These are phyloP conservation scores for Anniella stebbinsi DNA, from an alignment of 2,797 vertebrate species.

Conservation along the genomic window DNA sequence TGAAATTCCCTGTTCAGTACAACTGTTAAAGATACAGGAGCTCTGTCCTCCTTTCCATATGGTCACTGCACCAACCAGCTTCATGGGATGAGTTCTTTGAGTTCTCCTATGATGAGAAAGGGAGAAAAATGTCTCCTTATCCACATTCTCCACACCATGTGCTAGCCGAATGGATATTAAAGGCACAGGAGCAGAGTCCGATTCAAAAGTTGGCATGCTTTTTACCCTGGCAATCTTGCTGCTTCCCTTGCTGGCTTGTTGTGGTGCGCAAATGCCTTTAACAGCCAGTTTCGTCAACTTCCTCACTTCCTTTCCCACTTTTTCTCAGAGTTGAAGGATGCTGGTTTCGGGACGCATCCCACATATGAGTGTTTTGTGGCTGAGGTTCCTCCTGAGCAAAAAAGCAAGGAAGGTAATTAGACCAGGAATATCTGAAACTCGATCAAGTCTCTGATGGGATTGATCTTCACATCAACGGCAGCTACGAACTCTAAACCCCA, in stretches of 20 bases:
- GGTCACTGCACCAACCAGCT: too few species aligned
- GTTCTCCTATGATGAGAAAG: too few species aligned
- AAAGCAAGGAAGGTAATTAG: slow-evolving; percentile 25
- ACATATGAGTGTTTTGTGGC: slow-evolving; percentile 23
- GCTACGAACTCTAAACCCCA: too few species aligned
- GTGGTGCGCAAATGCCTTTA: background rate
- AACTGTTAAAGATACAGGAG: too few species aligned
- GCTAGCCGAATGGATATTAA: background rate
- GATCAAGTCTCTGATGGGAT: background rate
- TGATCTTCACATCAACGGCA: too few species aligned
- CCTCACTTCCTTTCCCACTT: background rate
- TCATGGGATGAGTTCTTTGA: too few species aligned
- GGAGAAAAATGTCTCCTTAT: too few species aligned
- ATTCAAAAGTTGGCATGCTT: background rate
- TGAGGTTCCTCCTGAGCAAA: background rate
- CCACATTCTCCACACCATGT: background rate
- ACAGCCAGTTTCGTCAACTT: rapidly evolving
- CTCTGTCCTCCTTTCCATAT: too few species aligned
- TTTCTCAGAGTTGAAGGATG: background rate
- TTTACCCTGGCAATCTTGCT: too few species aligned
- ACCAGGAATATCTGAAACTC: background rate
- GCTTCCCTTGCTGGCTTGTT: rapidly evolving
- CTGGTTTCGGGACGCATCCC: background rate
- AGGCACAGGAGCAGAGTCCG: background rate
- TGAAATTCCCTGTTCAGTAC: too few species aligned